Evolutionary conservation across 2,113 vertebrate genomes (phyloP).

Genomic region (Phrynosoma blainvillii): DNA sequence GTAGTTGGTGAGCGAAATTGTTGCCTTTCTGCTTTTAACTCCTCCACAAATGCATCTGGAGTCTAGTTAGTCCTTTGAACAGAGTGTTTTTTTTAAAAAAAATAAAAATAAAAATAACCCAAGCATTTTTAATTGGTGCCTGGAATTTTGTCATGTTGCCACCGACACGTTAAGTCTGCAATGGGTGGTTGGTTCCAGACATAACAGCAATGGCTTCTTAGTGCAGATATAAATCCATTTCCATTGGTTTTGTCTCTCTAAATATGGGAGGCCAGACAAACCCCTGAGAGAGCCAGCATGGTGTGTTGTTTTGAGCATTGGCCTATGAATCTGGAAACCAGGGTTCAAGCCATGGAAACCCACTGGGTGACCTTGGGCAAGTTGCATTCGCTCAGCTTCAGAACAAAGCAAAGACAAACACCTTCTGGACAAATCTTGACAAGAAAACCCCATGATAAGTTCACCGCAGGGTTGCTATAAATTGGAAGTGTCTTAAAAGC

Average conservation of each 20-base stretch:
- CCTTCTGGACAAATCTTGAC: too few species aligned
- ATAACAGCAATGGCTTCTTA: fast-evolving
- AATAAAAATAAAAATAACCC: neutral
- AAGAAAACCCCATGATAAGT: too few species aligned
- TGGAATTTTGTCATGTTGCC: slow-evolving; percentile 10
- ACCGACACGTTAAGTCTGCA: fast-evolving
- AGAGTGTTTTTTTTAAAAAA: neutral
- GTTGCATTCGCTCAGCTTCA: too few species aligned
- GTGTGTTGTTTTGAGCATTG: too few species aligned
- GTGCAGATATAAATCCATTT: neutral
- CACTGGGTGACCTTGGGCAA: too few species aligned
- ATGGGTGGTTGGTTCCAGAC: neutral
- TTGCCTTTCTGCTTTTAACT: slow-evolving; percentile 54
- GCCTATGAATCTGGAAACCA: too few species aligned
- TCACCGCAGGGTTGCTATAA: too few species aligned
- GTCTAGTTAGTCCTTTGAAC: fast-evolving
- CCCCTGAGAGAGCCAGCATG: too few species aligned
- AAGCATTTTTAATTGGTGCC: neutral
- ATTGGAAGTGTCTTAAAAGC: too few species aligned
- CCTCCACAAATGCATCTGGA: slow-evolving; percentile 24
- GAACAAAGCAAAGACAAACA: too few species aligned
- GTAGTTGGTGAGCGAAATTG: slow-evolving; percentile 59
- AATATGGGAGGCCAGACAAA: fast-evolving
- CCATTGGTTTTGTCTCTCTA: neutral
- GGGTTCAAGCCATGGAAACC: too few species aligned